Percentiles rank a stretch among this genome's conserved stretches.
Conservation (phyloP, 2,797 vertebrate genomes). For the Darevskia nairensis region DNA sequence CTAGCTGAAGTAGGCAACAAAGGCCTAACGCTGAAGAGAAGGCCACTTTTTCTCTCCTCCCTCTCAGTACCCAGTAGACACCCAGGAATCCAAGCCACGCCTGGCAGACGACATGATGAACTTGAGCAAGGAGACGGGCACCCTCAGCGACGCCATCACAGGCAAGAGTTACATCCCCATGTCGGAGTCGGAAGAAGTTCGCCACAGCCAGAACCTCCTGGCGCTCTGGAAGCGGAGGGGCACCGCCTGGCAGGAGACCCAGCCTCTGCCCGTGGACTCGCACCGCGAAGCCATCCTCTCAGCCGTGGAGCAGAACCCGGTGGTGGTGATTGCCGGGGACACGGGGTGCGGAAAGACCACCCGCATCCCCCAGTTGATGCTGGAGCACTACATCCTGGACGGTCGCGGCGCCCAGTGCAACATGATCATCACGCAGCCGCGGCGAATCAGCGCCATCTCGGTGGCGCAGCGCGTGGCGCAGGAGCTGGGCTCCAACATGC, state of each 20-base stretch:
- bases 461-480: constrained; percentile 93
- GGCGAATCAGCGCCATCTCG: constrained; percentile 94
- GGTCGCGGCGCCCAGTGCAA: constrained; percentile 89
- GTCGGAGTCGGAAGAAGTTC: constrained; percentile 73
- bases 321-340: constrained; percentile 92
- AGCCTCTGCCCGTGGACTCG: constrained; percentile 87
- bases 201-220: constrained; percentile 81
- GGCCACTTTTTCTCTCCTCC: not conserved
- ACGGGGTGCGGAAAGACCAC: constrained; percentile 98
- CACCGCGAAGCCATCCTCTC: constrained; percentile 87
- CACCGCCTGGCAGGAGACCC: constrained; percentile 73
- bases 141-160: constrained; percentile 87
- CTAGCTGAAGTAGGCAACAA: too few relatives aligned
- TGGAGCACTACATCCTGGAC: constrained; percentile 85
- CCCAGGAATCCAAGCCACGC: constrained; percentile 81
- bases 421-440: constrained; percentile 93
- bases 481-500: constrained; percentile 90
- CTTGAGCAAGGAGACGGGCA: constrained; percentile 79
- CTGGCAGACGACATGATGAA: constrained; percentile 83
- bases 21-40: not conserved
- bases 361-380: constrained; percentile 90
- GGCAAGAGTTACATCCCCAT: constrained; percentile 83
- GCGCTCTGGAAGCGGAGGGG: constrained; percentile 83
- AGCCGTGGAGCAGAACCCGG: constrained; percentile 84
- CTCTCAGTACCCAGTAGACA: constrained; percentile 86